phyloP scores from a whole-genome alignment of 2,888 invertebrate species.

The Cryptophagus acutangulus region DNA sequence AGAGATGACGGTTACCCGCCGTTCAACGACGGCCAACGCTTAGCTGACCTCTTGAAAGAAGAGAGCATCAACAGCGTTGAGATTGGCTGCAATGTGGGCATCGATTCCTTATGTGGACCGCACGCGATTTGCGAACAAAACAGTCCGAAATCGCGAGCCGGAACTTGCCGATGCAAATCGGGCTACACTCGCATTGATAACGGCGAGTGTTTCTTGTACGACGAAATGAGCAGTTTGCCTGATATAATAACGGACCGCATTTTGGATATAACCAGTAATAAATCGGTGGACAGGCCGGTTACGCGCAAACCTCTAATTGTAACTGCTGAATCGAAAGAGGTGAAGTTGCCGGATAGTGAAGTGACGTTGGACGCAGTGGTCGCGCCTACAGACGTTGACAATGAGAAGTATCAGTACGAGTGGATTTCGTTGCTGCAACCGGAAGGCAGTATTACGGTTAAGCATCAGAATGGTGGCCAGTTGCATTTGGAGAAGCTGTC shows the following conservation, averaged over 20 bases:
- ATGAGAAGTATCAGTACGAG: conserved; percentile 77
- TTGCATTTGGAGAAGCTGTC: conserved; percentile 79
- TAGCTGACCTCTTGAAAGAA: conserved; percentile 47
- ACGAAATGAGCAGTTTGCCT: conserved; percentile 34
- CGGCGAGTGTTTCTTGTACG: conserved; percentile 38
- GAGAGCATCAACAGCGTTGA: conserved; percentile 34
- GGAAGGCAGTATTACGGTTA: conserved; percentile 66
- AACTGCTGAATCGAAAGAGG: conserved; percentile 70
- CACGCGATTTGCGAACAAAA: conserved; percentile 66
- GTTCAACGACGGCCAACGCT: conserved; percentile 7
- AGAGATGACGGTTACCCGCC: too few species aligned
- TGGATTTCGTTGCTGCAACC: conserved; percentile 86
- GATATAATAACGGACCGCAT: conserved; percentile 34
- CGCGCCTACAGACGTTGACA: conserved; percentile 60
- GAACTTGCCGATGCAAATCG: conserved; percentile 64
- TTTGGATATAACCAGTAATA: conserved; percentile 35
- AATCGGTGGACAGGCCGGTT: conserved; percentile 46
- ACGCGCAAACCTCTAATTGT: conserved; percentile 66
- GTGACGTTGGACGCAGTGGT: conserved; percentile 79
- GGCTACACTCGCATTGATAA: conserved; percentile 54
- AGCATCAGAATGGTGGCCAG: conserved; percentile 76
- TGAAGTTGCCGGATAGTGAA: conserved; percentile 77
- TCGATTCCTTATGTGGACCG: conserved; percentile 55
- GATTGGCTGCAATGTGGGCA: conserved; percentile 56
- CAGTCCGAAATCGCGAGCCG: conserved; percentile 53